These are phyloP conservation scores for Globodera ellingtonae DNA, from an alignment of 1,140 invertebrate genomes.

Conservation along the genomic window DNA sequence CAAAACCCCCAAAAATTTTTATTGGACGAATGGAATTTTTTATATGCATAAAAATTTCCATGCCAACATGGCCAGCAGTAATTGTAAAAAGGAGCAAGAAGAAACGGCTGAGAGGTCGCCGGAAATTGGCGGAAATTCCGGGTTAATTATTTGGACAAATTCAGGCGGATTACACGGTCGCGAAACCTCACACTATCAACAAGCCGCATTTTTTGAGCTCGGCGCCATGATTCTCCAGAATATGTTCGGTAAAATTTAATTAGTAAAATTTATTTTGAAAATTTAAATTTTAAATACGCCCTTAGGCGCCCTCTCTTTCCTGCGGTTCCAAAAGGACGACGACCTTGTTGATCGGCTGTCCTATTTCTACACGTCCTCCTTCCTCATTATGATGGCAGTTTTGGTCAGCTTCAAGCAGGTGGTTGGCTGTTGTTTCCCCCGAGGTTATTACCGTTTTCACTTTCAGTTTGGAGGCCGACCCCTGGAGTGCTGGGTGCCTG, in stretches of 20 bases:
- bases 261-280: neutral
- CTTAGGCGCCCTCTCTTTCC: slow-evolving; percentile 45
- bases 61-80: slow-evolving; percentile 24
- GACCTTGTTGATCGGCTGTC: slow-evolving; percentile 70
- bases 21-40: neutral
- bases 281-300: neutral
- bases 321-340: slow-evolving; percentile 68
- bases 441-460: neutral
- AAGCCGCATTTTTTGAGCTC: slow-evolving; percentile 62
- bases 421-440: slow-evolving; percentile 53
- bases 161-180: slow-evolving; percentile 59
- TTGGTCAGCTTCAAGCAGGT: slow-evolving; percentile 69
- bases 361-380: slow-evolving; percentile 69
- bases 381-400: slow-evolving; percentile 69
- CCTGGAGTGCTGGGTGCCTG: slow-evolving; percentile 61
- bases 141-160: slow-evolving; percentile 13
- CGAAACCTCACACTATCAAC: slow-evolving; percentile 58
- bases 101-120: slow-evolving; percentile 7
- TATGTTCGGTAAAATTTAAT: slow-evolving; percentile 52
- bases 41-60: slow-evolving; percentile 12
- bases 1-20: neutral
- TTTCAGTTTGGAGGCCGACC: slow-evolving; percentile 63
- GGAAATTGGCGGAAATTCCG: neutral
- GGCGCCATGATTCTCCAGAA: slow-evolving; percentile 65
- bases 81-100: slow-evolving; percentile 10